A percentile compares a stretch with the other conserved stretches of the same genome.
These are phyloP conservation scores for Ochotona princeps DNA, from an alignment of 2,113 vertebrate species.

Conservation along the genomic window DNA sequence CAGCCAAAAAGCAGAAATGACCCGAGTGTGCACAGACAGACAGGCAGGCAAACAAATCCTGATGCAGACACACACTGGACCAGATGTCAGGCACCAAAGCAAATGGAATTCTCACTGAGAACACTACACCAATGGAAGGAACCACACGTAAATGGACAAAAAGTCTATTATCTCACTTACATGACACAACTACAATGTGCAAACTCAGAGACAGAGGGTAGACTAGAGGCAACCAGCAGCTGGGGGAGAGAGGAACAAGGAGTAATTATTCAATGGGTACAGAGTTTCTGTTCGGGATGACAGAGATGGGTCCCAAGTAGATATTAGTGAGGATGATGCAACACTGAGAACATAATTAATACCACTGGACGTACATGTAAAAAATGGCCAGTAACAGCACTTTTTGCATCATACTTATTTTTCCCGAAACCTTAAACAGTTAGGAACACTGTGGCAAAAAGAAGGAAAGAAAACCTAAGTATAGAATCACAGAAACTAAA, in stretches of 20 bases:
- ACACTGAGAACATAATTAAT: not conserved
- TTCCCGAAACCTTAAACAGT: not conserved
- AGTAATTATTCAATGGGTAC: not conserved
- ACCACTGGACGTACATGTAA: not conserved
- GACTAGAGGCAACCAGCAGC: not conserved
- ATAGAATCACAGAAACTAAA: not conserved
- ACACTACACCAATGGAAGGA: not conserved
- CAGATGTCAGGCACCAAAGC: not conserved
- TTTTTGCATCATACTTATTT: not conserved
- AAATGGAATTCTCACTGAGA: slow-evolving; percentile 4
- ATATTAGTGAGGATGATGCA: not conserved
- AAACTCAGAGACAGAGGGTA: not conserved
- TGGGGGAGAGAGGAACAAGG: not conserved
- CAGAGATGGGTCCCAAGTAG: not conserved
- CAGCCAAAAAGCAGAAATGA: not conserved
- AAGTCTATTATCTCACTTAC: not conserved
- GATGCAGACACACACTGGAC: not conserved
- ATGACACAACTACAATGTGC: not conserved
- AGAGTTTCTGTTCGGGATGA: not conserved
- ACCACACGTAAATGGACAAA: not conserved
- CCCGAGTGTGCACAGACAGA: not conserved
- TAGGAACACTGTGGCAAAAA: not conserved
- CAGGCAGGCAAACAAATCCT: not conserved
- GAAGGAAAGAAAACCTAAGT: not conserved
- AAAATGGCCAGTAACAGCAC: not conserved